Evolutionary conservation across 2,888 invertebrate species (phyloP).

Genomic region (Paralinhomoeus sp.): DNA sequence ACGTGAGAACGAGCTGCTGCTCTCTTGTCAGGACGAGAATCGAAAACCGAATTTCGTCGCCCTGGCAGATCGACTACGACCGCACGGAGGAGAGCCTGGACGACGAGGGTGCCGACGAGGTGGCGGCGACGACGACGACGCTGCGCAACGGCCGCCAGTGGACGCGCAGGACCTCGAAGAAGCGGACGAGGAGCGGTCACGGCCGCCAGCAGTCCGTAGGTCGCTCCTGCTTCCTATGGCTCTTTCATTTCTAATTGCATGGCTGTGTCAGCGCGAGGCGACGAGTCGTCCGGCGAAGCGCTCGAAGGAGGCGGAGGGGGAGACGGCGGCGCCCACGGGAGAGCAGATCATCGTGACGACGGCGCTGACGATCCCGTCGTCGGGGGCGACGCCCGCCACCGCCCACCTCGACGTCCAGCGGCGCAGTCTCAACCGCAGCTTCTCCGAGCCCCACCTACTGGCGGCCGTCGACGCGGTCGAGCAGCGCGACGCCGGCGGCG

Average conservation of each 20-base stretch:
- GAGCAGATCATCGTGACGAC: slow-evolving; percentile 3
- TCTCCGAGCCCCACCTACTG: slow-evolving; percentile 4
- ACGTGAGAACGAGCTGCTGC: too few species aligned
- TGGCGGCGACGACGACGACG: background rate
- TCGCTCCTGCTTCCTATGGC: too few species aligned
- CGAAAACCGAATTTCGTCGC: too few species aligned
- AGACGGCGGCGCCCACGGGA: background rate
- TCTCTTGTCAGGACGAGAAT: too few species aligned
- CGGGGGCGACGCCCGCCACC: background rate
- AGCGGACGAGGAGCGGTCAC: too few species aligned
- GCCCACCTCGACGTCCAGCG: slow-evolving; percentile 2
- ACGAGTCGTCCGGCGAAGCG: background rate
- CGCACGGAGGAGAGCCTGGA: slow-evolving; percentile 2
- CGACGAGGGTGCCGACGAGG: background rate
- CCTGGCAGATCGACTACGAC: slow-evolving; percentile 3
- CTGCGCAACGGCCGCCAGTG: too few species aligned
- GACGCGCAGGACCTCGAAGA: too few species aligned
- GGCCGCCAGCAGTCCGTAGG: too few species aligned
- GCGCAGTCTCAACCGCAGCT: slow-evolving; percentile 8
- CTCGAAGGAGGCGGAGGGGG: background rate
- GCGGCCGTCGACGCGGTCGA: background rate
- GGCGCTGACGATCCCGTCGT: slow-evolving; percentile 1
- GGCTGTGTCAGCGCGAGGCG: too few species aligned
- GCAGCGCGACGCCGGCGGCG: background rate
- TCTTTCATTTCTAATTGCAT: too few species aligned